These are phyloP conservation scores for Prunella fulvescens DNA, from an alignment of 2,113 vertebrate genomes.

Conservation along the genomic window DNA sequence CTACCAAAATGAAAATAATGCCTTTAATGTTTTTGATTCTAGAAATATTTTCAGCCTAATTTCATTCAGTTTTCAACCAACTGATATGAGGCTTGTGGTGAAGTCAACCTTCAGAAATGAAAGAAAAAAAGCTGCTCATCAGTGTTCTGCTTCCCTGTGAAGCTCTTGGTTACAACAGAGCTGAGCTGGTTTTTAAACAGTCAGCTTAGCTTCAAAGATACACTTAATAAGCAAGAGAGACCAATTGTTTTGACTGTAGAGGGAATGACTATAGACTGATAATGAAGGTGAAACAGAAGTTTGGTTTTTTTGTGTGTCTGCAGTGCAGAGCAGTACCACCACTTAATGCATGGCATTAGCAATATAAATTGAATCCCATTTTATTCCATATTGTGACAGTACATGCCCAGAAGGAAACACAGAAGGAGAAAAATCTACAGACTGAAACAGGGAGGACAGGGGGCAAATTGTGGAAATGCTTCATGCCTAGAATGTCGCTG, in stretches of 20 bases:
- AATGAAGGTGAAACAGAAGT: neutral
- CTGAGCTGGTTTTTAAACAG: neutral
- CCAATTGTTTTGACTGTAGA: neutral
- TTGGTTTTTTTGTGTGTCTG: too few species aligned
- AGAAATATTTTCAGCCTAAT: neutral
- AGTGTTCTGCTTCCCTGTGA: neutral
- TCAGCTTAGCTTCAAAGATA: neutral
- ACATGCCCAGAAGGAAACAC: neutral
- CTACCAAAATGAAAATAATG: neutral
- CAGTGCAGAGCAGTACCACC: neutral
- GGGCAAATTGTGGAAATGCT: neutral
- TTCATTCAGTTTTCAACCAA: neutral
- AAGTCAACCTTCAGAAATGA: neutral
- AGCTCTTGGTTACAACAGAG: neutral
- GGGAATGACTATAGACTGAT: neutral
- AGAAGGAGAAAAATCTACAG: neutral
- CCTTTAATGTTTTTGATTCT: neutral
- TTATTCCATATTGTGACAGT: neutral
- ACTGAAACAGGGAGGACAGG: neutral
- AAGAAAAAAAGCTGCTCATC: neutral
- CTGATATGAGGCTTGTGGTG: neutral
- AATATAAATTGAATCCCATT: neutral
- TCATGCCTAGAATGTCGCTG: neutral
- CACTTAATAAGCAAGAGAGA: neutral
- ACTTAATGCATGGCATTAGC: neutral